Conservation (phyloP, 2,113 vertebrate genomes). For the Calyptommatus sinebrachiatus region DNA sequence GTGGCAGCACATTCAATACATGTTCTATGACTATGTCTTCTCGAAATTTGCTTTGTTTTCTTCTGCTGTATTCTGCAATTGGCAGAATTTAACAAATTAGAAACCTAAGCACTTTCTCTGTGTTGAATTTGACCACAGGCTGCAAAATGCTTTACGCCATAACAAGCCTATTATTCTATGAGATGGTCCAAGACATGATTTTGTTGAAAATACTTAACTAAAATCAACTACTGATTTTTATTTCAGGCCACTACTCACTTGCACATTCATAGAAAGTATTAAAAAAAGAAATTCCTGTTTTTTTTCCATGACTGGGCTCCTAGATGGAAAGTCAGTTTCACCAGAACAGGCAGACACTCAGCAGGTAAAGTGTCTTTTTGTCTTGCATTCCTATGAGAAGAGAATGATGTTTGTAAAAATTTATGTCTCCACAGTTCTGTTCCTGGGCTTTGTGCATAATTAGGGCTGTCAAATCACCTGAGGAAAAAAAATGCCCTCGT, state of each 20-base stretch:
- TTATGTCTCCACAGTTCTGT: too few species aligned
- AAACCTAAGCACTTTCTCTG: slow-evolving; percentile 38
- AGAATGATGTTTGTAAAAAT: not conserved
- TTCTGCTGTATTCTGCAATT: slow-evolving; percentile 20
- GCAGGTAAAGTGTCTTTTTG: not conserved
- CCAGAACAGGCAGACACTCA: not conserved
- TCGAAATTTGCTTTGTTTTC: slow-evolving; percentile 36
- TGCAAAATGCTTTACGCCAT: not conserved
- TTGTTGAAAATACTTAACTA: not conserved
- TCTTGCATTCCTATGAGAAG: not conserved
- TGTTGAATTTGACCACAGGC: not conserved
- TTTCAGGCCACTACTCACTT: not conserved
- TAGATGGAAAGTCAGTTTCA: not conserved
- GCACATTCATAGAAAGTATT: not conserved
- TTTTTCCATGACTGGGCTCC: not conserved
- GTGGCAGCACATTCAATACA: slow-evolving; percentile 40
- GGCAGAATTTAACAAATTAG: not conserved
- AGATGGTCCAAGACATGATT: not conserved
- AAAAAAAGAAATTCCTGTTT: not conserved
- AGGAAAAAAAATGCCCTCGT: not conserved
- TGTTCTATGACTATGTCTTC: slow-evolving; percentile 34
- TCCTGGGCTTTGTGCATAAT: not conserved
- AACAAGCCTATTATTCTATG: not conserved
- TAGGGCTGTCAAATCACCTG: not conserved
- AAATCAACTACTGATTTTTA: not conserved